phyloP scores from a whole-genome alignment of 2,888 invertebrate species.

The Hyposoter didymator region DNA sequence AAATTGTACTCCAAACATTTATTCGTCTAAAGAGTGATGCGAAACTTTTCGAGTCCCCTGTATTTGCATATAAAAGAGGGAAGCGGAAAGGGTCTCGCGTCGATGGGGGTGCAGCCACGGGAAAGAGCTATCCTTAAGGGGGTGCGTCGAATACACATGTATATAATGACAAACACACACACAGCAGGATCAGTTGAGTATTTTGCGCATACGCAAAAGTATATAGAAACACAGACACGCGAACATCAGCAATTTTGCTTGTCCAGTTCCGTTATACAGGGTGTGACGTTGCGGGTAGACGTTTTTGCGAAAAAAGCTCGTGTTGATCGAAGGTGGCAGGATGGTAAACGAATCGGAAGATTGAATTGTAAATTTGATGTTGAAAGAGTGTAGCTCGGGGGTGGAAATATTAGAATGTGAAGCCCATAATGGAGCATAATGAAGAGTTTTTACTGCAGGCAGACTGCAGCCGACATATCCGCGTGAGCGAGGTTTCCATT shows the following conservation, averaged over 20 bases:
- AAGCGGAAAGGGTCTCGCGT: slow-evolving; percentile 62
- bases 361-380: neutral
- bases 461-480: slow-evolving; percentile 31
- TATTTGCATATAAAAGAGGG: slow-evolving; percentile 28
- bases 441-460: slow-evolving; percentile 29
- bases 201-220: slow-evolving; percentile 55
- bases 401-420: neutral
- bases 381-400: neutral
- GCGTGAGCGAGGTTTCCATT: slow-evolving; percentile 24
- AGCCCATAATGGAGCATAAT: neutral
- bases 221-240: neutral
- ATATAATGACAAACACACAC: slow-evolving; percentile 2
- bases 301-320: neutral
- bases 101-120: slow-evolving; percentile 62
- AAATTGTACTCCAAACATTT: neutral
- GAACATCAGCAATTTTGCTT: neutral
- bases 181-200: slow-evolving; percentile 23
- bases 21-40: neutral
- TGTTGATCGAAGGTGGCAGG: neutral
- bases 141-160: slow-evolving; percentile 3
- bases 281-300: neutral
- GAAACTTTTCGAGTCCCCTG: neutral
- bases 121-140: slow-evolving; percentile 42
- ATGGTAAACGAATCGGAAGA: neutral
- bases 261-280: slow-evolving; percentile 1